Conservation (phyloP, 2,888 invertebrate species). For the Graphium colonna region DNA sequence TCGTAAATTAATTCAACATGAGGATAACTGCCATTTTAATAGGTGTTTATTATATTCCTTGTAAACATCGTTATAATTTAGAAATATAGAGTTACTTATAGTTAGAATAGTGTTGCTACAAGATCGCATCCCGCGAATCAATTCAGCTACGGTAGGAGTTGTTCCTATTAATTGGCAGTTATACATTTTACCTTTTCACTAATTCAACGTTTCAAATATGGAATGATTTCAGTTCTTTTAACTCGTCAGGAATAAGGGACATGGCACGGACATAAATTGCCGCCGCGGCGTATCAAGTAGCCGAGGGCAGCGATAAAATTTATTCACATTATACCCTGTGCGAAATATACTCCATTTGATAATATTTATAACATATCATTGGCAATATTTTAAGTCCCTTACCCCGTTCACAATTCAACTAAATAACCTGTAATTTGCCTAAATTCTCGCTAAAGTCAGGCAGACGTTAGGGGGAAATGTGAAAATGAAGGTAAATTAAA, state of each 20-base stretch:
- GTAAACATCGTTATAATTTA: slow-evolving; percentile 25
- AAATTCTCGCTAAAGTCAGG: slow-evolving; percentile 46
- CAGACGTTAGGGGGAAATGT: slow-evolving; percentile 38
- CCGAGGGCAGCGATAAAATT: slow-evolving; percentile 50
- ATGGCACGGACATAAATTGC: slow-evolving; percentile 57
- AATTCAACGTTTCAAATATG: slow-evolving; percentile 60
- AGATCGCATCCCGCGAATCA: slow-evolving; percentile 3
- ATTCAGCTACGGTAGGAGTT: slow-evolving; percentile 12
- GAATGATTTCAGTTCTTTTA: slow-evolving; percentile 70
- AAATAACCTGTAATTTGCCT: slow-evolving; percentile 57
- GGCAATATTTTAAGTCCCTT: slow-evolving; percentile 69
- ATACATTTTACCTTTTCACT: slow-evolving; percentile 48
- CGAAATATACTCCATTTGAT: slow-evolving; percentile 67
- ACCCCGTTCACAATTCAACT: slow-evolving; percentile 64
- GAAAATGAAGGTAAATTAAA: slow-evolving; percentile 49
- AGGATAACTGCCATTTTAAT: slow-evolving; percentile 63
- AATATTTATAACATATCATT: slow-evolving; percentile 69
- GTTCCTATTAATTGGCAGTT: slow-evolving; percentile 63
- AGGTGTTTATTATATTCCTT: slow-evolving; percentile 30
- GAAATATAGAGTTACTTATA: slow-evolving; percentile 15
- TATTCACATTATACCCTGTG: slow-evolving; percentile 76
- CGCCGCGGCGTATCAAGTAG: slow-evolving; percentile 36
- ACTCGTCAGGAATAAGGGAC: slow-evolving; percentile 70
- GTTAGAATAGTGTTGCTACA: slow-evolving; percentile 6
- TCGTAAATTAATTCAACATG: slow-evolving; percentile 56